Evolutionary conservation across 2,113 vertebrate species (phyloP).

Genomic region (Ardeotis arabs): DNA sequence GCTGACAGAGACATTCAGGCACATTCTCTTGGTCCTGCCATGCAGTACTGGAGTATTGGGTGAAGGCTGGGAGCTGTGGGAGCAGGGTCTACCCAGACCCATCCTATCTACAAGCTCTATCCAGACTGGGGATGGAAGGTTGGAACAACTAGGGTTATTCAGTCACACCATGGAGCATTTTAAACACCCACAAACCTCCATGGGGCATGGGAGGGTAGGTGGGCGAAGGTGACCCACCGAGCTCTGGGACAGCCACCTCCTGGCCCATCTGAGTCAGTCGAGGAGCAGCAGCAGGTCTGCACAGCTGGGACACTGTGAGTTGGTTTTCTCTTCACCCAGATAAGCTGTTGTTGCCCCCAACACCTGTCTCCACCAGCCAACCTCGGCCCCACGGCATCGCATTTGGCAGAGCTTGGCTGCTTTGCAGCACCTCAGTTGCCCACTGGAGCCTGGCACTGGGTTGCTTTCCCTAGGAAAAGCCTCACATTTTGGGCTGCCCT

Average conservation of each 20-base stretch:
- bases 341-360: neutral
- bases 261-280: neutral
- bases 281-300: neutral
- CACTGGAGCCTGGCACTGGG: neutral
- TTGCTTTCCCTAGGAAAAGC: neutral
- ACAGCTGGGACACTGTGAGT: fast-evolving
- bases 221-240: neutral
- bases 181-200: neutral
- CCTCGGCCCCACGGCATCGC: fast-evolving
- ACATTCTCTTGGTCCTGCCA: neutral
- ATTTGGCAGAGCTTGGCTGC: neutral
- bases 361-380: neutral
- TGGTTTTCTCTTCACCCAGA: neutral
- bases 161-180: neutral
- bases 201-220: neutral
- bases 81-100: neutral
- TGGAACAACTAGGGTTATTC: neutral
- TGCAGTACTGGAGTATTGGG: neutral
- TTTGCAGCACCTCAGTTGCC: neutral
- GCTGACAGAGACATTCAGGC: neutral
- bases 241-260: neutral
- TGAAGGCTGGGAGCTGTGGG: neutral
- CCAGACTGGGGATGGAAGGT: neutral
- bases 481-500: neutral
- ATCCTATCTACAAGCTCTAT: neutral